These are phyloP conservation scores for Drosophila stalkeri DNA, from an alignment of 2,888 invertebrate species.

Conservation along the genomic window DNA sequence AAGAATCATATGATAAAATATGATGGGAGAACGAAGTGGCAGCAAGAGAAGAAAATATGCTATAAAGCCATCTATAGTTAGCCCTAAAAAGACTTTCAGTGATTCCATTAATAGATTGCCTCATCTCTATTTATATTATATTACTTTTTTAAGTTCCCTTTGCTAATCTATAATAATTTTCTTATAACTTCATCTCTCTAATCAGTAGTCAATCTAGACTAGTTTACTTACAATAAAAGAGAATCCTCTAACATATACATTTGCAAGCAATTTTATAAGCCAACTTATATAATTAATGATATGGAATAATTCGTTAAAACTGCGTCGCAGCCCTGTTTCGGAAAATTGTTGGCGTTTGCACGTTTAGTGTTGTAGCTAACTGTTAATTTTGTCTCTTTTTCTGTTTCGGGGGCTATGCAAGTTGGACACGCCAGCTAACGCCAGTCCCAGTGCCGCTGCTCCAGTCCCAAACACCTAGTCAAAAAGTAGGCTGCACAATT, in stretches of 20 bases:
- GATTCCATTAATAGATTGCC: no score
- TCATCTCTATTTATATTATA: no score
- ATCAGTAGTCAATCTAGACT: background rate
- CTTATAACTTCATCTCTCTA: background rate
- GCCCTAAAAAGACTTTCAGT: no score
- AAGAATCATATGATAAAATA: background rate
- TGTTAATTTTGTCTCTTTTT: constrained; percentile 61
- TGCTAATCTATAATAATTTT: no score
- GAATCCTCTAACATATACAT: background rate
- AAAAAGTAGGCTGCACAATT: constrained; percentile 61
- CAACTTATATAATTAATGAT: constrained; percentile 11
- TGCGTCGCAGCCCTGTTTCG: constrained; percentile 29
- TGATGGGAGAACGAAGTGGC: background rate
- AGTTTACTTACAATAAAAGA: no score
- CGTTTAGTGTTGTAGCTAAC: constrained; percentile 59
- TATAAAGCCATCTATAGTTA: no score
- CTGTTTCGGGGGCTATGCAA: constrained; percentile 39
- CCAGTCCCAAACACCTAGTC: constrained; percentile 8
- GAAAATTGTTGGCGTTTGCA: constrained; percentile 50
- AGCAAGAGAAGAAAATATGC: background rate
- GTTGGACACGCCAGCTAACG: constrained; percentile 13
- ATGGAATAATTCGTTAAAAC: background rate
- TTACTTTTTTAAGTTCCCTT: no score
- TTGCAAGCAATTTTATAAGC: background rate
- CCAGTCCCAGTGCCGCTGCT: background rate